Conservation (phyloP, 2,888 invertebrate genomes). For the Synanthedon formicaeformis region DNA sequence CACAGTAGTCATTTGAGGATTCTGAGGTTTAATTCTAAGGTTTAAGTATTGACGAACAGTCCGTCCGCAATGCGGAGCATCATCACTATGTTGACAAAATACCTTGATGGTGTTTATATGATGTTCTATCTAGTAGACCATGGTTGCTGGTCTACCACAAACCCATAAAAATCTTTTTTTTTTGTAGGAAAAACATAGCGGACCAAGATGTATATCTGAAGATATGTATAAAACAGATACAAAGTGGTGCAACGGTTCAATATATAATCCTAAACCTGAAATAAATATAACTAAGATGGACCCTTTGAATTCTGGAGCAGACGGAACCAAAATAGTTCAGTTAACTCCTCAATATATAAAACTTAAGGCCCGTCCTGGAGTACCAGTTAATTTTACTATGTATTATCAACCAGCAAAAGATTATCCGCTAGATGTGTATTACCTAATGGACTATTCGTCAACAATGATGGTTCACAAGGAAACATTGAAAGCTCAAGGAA, state of each 20-base stretch:
- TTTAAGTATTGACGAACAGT: too few species aligned
- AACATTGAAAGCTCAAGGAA: slow-evolving; percentile 58
- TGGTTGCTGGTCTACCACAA: not conserved
- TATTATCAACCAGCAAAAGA: slow-evolving; percentile 75
- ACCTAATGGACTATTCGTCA: slow-evolving; percentile 81
- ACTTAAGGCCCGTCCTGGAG: slow-evolving; percentile 61
- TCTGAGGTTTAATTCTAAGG: too few species aligned
- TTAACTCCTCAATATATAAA: slow-evolving; percentile 68
- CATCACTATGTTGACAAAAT: too few species aligned
- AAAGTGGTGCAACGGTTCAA: slow-evolving; percentile 24
- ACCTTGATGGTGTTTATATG: too few species aligned
- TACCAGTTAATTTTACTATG: slow-evolving; percentile 39
- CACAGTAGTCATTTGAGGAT: too few species aligned
- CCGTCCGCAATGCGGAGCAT: too few species aligned
- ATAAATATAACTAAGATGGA: slow-evolving; percentile 3
- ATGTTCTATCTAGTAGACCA: too few species aligned
- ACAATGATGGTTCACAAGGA: slow-evolving; percentile 77
- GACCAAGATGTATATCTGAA: slow-evolving; percentile 23
- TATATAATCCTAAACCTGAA: slow-evolving; percentile 13
- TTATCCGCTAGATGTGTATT: slow-evolving; percentile 87
- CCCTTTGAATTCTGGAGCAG: slow-evolving; percentile 9
- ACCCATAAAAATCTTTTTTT: not conserved
- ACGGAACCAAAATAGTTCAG: slow-evolving; percentile 32
- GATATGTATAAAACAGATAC: slow-evolving; percentile 3
- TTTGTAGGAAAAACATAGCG: slow-evolving; percentile 17